Base-by-base conservation (phyloP, 2,888 invertebrate genomes). In the Eupithecia subfuscata region DNA sequence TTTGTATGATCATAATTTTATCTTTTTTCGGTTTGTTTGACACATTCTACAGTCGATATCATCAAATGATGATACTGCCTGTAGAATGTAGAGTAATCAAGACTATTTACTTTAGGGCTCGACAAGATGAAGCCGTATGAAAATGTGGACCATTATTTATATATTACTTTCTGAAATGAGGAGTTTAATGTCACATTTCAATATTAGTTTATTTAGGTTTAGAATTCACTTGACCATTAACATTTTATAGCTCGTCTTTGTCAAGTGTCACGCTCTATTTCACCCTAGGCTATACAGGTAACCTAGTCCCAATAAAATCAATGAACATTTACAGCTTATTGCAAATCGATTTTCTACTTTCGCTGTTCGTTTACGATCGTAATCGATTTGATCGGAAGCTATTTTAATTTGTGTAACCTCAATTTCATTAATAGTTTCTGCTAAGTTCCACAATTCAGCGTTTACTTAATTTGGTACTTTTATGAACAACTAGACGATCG, bases 281-380 rank as follows among this genome's bases (percentile, higher is more conserved):
- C 71, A 64, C 67, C 25, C 74, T 70, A 77, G 60, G 9, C 60
- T 76, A 76, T 77, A 81, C 76, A 78, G 43, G 73, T 76, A 82
- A 85, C 85, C 86, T 84, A 87, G 82, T 87, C 82, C 83, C 77
- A 78, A 85, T 85, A 82, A 83, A 83, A 86, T 87, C 83, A 85
- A 84, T 86, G 85, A 86, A 82, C 84, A 87, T 84, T 86, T 86
- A 85, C 86, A 85, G 43, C 80, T 85, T 85, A 84, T 87, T 83
- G 82, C 76, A 73, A 85, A 84, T 87, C 80, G 81, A 85, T 84
- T 86, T 84, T 81, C 84, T 82, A 86, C 89, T 89, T 89, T 89
- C 89, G 83, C 87, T 85, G 76, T 83, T 72, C 73, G 25, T 76
- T 81, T 79, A 76, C 76, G 73, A 79, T 78, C 45, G 74, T 56